phyloP scores from a whole-genome alignment of 2,113 vertebrate species.

The Lanius ludovicianus region DNA sequence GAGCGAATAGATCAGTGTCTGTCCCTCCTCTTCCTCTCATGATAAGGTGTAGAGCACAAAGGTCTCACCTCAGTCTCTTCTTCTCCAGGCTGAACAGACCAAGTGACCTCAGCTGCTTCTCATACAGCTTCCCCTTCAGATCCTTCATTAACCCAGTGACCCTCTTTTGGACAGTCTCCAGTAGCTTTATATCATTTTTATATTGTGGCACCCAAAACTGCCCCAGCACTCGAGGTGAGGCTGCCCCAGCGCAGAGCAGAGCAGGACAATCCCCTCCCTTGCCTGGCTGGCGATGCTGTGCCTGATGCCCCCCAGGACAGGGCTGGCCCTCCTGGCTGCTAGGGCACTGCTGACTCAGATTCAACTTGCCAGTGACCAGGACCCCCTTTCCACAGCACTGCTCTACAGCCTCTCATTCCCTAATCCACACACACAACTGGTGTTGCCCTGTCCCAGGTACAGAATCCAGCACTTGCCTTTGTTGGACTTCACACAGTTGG shows the following conservation, averaged over 20 bases:
- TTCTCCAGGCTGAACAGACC: not conserved
- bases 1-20: not conserved
- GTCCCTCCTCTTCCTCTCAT: not conserved
- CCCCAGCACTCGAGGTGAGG: not conserved
- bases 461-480: not conserved
- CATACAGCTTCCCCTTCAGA: fast-evolving
- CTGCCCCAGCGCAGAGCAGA: not conserved
- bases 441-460: not conserved
- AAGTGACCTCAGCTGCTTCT: not conserved
- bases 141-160: fast-evolving
- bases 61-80: not conserved
- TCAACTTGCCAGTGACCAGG: fast-evolving
- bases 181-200: not conserved
- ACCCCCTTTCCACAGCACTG: not conserved
- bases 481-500: not conserved
- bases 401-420: not conserved
- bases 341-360: not conserved
- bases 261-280: not conserved
- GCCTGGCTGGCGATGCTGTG: fast-evolving
- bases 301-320: not conserved
- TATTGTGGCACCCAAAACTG: not conserved
- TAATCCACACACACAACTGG: no score
- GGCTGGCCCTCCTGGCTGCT: not conserved
- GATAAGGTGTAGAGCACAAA: not conserved
- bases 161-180: not conserved